phyloP scores from a whole-genome alignment of 1,140 invertebrate genomes.

The Cydia strobilella region DNA sequence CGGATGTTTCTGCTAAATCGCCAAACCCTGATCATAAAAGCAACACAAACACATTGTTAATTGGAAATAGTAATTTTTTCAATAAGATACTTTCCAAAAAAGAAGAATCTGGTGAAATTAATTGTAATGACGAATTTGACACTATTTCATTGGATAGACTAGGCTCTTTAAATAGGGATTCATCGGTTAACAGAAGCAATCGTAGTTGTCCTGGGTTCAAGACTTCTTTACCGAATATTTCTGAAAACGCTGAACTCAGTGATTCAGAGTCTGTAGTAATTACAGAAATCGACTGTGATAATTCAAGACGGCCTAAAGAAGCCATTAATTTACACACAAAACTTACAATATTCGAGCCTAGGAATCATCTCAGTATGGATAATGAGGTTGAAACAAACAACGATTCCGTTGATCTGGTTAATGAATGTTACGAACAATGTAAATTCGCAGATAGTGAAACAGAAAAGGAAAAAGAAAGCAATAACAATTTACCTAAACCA shows the following conservation, averaged over 20 bases:
- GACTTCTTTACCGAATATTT: constrained; percentile 74
- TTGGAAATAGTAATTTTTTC: constrained; percentile 77
- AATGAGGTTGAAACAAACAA: constrained; percentile 49
- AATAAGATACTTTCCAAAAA: constrained; percentile 70
- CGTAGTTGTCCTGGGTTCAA: constrained; percentile 76
- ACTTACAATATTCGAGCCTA: constrained; percentile 66
- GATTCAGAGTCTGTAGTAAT: constrained; percentile 55
- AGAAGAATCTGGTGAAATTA: constrained; percentile 71
- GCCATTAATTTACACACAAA: constrained; percentile 56
- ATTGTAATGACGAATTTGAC: constrained; percentile 74
- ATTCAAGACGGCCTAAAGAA: constrained; percentile 43
- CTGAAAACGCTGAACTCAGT: constrained; percentile 70
- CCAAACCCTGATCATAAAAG: constrained; percentile 59
- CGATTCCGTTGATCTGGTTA: constrained; percentile 62
- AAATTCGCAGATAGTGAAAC: constrained; percentile 52
- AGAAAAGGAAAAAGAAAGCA: constrained; percentile 36
- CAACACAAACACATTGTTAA: constrained; percentile 62
- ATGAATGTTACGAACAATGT: constrained; percentile 73
- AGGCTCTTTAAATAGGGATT: constrained; percentile 69
- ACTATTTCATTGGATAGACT: constrained; percentile 73
- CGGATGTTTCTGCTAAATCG: constrained; percentile 62
- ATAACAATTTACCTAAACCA: constrained; percentile 51
- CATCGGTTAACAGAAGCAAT: constrained; percentile 72
- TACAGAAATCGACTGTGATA: constrained; percentile 48
- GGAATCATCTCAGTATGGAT: constrained; percentile 53